These are phyloP conservation scores for Gibbula magus DNA, from an alignment of 2,888 invertebrate genomes.

Conservation along the genomic window DNA sequence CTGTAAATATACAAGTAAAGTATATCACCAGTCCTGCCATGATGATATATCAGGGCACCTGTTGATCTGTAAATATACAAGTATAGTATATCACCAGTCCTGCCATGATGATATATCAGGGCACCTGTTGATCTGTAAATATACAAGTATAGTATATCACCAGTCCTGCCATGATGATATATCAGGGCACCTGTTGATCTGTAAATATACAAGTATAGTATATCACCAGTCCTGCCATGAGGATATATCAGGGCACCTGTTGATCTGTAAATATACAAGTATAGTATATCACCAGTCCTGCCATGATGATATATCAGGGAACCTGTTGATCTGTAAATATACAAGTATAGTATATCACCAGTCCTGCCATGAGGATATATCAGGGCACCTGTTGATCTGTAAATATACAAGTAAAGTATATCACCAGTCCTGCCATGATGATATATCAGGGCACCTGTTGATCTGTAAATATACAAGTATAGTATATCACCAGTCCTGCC, in stretches of 20 bases:
- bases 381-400: constrained; percentile 19
- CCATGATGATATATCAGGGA: constrained; percentile 2
- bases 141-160: too few relatives aligned
- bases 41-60: constrained; percentile 14
- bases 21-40: too few relatives aligned
- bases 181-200: constrained; percentile 22
- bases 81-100: too few relatives aligned
- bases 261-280: background rate
- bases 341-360: too few relatives aligned
- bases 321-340: constrained; percentile 1
- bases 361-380: background rate
- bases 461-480: background rate
- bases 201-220: too few relatives aligned
- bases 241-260: constrained; percentile 18
- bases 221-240: too few relatives aligned
- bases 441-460: constrained; percentile 19
- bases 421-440: too few relatives aligned
- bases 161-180: background rate
- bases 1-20: background rate
- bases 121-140: constrained; percentile 9
- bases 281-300: too few relatives aligned
- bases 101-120: background rate
- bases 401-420: too few relatives aligned
- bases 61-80: background rate
- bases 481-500: too few relatives aligned